Evolutionary conservation across 2,113 vertebrate genomes (phyloP).

Genomic region (Myotis davidii): DNA sequence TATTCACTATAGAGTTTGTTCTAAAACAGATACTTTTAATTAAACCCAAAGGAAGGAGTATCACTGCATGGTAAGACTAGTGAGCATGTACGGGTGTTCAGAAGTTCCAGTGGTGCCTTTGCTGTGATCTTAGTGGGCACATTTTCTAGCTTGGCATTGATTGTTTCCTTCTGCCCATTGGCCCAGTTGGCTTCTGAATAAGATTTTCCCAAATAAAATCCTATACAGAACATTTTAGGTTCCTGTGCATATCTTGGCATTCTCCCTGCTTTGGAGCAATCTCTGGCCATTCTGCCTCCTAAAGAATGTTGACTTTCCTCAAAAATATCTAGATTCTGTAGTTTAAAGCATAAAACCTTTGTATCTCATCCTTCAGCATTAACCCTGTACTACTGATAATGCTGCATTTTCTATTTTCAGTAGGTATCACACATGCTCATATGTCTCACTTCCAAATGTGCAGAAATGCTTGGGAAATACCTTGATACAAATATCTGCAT

Average conservation of each 20-base stretch:
- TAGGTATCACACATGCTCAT: neutral
- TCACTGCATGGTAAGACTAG: neutral
- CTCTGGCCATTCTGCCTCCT: conserved; percentile 38
- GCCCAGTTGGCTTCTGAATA: neutral
- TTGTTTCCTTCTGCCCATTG: neutral
- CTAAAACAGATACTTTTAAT: neutral
- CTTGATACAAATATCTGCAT: neutral
- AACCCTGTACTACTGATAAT: neutral
- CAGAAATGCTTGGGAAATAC: conserved; percentile 28
- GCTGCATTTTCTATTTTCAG: neutral
- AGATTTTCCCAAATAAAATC: conserved; percentile 38
- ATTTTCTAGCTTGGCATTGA: neutral
- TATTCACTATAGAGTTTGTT: conserved; percentile 8
- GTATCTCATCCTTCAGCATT: neutral
- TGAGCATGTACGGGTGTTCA: neutral
- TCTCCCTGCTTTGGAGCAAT: conserved; percentile 22
- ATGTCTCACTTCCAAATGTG: neutral
- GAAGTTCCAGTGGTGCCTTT: neutral
- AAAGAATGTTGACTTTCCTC: conserved; percentile 11
- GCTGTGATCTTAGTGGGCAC: neutral
- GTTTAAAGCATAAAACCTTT: conserved; percentile 30
- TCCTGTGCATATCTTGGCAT: neutral
- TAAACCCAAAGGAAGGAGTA: neutral
- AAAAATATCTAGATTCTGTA: neutral
- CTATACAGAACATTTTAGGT: neutral